Evolutionary conservation across 2,888 invertebrate genomes (phyloP).

Genomic region (Elegia similella): DNA sequence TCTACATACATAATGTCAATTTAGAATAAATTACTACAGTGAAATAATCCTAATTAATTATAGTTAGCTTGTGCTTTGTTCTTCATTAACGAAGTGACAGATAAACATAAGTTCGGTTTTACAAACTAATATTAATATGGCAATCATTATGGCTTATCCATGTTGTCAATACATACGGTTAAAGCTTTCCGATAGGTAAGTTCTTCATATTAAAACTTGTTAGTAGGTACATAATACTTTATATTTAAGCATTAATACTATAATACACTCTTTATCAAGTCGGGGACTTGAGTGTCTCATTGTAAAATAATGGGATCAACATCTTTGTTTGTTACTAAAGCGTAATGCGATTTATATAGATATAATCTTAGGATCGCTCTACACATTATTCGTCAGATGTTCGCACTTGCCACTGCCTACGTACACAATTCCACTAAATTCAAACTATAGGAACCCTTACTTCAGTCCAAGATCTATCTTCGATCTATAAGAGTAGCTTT

Average conservation of each 20-base stretch:
- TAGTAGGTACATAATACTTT: constrained; percentile 38
- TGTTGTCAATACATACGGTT: constrained; percentile 55
- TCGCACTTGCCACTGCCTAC: constrained; percentile 37
- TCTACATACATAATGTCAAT: constrained; percentile 28
- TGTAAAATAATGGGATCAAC: not conserved
- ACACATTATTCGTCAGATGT: constrained; percentile 42
- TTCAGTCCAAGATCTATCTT: constrained; percentile 69
- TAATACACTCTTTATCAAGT: constrained; percentile 22
- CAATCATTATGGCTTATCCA: constrained; percentile 62
- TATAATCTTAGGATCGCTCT: constrained; percentile 29
- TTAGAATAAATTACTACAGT: constrained; percentile 28
- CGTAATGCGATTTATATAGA: not conserved
- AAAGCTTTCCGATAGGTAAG: constrained; percentile 61
- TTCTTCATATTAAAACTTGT: constrained; percentile 37
- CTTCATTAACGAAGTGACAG: constrained; percentile 18
- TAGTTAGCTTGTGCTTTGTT: constrained; percentile 31
- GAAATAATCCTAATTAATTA: constrained; percentile 34
- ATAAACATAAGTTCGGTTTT: constrained; percentile 34
- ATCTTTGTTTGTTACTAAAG: not conserved
- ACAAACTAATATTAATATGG: constrained; percentile 54
- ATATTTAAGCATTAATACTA: constrained; percentile 36
- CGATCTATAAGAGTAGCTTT: constrained; percentile 33
- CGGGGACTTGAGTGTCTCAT: constrained; percentile 9
- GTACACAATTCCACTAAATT: constrained; percentile 55
- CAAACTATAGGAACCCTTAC: constrained; percentile 73